Evolutionary conservation across 2,888 invertebrate genomes (phyloP).

Genomic region (Nymphalis polychloros): DNA sequence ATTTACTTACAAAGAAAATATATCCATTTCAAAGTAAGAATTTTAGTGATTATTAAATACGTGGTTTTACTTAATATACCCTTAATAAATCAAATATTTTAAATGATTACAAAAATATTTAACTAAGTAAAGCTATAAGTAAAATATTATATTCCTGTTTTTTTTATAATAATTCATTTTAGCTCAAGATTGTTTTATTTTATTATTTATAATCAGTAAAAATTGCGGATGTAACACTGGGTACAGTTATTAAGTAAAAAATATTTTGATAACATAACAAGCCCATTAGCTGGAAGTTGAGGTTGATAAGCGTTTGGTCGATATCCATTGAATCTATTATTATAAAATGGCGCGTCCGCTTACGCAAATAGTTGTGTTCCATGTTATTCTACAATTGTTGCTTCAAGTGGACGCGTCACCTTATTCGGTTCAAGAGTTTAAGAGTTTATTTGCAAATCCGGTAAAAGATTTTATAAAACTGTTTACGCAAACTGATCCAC

Average conservation of each 20-base stretch:
- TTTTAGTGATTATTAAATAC: too few species aligned
- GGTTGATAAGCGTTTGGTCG: constrained; percentile 45
- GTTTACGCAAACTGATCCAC: constrained; percentile 28
- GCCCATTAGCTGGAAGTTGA: constrained; percentile 33
- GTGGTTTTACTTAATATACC: too few species aligned
- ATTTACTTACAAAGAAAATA: neutral
- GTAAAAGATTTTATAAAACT: constrained; percentile 57
- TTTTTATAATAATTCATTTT: too few species aligned
- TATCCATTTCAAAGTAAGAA: too few species aligned
- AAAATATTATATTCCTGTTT: too few species aligned
- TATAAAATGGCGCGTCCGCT: constrained; percentile 67
- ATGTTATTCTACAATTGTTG: constrained; percentile 57
- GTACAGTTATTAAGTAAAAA: constrained; percentile 12
- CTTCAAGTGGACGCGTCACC: constrained; percentile 51
- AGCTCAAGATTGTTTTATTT: too few species aligned
- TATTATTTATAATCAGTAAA: neutral
- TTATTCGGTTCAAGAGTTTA: constrained; percentile 52
- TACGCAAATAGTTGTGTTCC: constrained; percentile 60
- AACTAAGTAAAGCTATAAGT: too few species aligned
- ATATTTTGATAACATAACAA: constrained; percentile 30
- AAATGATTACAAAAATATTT: too few species aligned
- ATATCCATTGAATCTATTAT: constrained; percentile 58
- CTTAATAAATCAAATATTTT: too few species aligned
- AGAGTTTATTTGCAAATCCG: constrained; percentile 67
- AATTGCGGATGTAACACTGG: neutral